Percentiles rank a stretch among this genome's conserved stretches.
These are phyloP conservation scores for Astyanax mexicanus DNA, from an alignment of 2,797 vertebrate species.

Conservation along the genomic window DNA sequence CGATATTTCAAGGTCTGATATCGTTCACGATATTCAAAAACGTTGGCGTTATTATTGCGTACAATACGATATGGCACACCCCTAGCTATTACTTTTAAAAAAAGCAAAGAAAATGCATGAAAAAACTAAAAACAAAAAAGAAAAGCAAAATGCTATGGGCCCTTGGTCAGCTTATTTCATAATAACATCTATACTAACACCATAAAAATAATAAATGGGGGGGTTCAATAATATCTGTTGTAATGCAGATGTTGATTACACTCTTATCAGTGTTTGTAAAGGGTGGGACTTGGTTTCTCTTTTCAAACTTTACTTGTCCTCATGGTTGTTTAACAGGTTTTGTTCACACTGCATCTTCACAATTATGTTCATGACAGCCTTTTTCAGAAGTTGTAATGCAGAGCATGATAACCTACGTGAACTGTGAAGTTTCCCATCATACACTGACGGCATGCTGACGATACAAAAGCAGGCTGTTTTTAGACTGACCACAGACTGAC, in stretches of 20 bases:
- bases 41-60: no score
- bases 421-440: neutral
- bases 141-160: no score
- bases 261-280: neutral
- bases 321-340: slow-evolving; percentile 4
- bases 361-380: neutral
- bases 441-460: slow-evolving; percentile 13
- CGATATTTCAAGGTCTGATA: no score
- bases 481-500: slow-evolving; percentile 9
- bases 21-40: no score
- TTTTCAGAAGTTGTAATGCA: neutral
- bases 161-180: no score
- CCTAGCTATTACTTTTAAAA: no score
- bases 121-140: no score
- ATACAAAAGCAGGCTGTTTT: slow-evolving; percentile 5
- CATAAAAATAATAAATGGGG: no score
- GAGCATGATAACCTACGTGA: neutral
- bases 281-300: neutral
- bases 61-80: no score
- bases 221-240: no score
- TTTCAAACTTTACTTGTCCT: neutral
- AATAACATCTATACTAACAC: neutral
- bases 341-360: neutral
- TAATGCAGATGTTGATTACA: slow-evolving; percentile 1
- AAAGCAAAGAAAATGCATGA: no score